Conservation (phyloP, 2,797 vertebrate species). For the Chelidonichthys spinosus region DNA sequence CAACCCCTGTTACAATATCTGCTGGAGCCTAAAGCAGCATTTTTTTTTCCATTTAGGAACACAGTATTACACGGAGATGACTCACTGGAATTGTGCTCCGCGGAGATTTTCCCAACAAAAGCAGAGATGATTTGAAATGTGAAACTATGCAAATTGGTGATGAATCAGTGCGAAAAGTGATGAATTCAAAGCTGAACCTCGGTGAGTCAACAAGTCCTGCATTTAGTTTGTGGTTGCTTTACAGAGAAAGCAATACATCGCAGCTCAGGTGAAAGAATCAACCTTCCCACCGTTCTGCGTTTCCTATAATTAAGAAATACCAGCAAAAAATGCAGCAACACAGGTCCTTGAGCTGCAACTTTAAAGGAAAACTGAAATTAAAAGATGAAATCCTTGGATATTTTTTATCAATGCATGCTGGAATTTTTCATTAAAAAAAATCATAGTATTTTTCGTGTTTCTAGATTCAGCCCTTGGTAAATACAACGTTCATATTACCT, state of each 20-base stretch:
- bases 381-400: too few relatives aligned
- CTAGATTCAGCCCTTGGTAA: neutral
- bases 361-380: neutral
- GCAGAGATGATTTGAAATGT: conserved; percentile 54
- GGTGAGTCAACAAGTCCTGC: conserved; percentile 42
- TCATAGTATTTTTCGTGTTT: neutral
- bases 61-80: conserved; percentile 45
- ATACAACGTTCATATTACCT: neutral
- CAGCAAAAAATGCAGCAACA: conserved; percentile 5
- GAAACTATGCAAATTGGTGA: conserved; percentile 49
- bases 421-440: too few relatives aligned
- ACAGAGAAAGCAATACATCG: conserved; percentile 41
- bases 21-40: conserved; percentile 29
- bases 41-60: conserved; percentile 42
- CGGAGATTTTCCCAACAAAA: conserved; percentile 51
- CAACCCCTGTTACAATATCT: conserved; percentile 28
- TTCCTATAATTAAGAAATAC: neutral
- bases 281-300: conserved; percentile 15
- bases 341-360: neutral
- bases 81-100: conserved; percentile 51
- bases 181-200: conserved; percentile 49
- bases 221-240: conserved; percentile 28
- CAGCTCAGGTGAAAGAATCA: conserved; percentile 34
- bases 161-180: conserved; percentile 43
- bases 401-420: too few relatives aligned